Conservation (phyloP, 2,797 vertebrate genomes). For the Cossypha niveicapilla region DNA sequence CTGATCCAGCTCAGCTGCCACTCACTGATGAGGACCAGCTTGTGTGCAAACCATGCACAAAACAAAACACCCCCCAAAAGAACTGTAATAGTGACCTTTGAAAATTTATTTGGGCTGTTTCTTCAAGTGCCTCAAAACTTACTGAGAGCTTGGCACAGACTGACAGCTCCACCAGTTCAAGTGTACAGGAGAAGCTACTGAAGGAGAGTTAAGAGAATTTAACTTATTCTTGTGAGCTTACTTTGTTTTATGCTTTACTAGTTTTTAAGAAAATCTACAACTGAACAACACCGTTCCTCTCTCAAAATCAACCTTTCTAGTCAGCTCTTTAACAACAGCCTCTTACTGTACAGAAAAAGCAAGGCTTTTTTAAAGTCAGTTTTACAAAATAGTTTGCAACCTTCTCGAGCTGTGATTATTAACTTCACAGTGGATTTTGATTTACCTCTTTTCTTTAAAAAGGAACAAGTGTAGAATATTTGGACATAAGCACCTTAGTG, state of each 20-base stretch:
- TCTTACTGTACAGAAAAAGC: not conserved
- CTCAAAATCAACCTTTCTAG: not conserved
- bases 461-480: not conserved
- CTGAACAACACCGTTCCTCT: not conserved
- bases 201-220: not conserved
- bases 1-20: not conserved
- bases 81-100: not conserved
- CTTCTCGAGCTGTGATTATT: not conserved
- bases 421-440: not conserved
- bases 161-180: not conserved
- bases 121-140: not conserved
- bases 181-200: fast-evolving
- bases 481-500: not conserved
- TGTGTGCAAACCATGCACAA: not conserved
- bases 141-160: not conserved
- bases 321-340: not conserved
- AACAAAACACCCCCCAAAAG: not conserved
- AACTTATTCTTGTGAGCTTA: not conserved
- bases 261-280: not conserved
- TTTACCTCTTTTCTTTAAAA: not conserved
- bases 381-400: not conserved
- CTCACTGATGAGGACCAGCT: not conserved
- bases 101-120: not conserved
- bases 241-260: not conserved
- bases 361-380: not conserved